phyloP scores from a whole-genome alignment of 1,140 invertebrate species.

The Cepaea nemoralis region DNA sequence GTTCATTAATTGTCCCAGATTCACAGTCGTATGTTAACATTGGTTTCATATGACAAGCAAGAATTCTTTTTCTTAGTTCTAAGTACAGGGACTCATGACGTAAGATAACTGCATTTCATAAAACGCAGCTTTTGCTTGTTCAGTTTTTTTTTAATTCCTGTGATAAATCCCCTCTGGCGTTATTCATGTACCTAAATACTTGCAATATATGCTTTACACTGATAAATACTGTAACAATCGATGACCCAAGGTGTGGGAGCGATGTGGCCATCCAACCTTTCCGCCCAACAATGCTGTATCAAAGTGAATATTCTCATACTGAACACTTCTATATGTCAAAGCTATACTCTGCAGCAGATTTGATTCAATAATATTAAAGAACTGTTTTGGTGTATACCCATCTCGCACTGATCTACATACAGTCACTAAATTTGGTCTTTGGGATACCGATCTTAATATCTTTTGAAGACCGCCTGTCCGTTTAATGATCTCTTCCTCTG shows the following conservation, averaged over 20 bases:
- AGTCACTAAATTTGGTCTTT: slow-evolving; percentile 48
- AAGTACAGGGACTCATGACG: too few relatives aligned
- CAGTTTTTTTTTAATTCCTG: too few relatives aligned
- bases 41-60: too few relatives aligned
- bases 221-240: slow-evolving; percentile 4
- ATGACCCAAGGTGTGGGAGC: slow-evolving; percentile 29
- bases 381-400: slow-evolving; percentile 58
- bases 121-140: too few relatives aligned
- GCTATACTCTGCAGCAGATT: slow-evolving; percentile 44
- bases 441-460: slow-evolving; percentile 39
- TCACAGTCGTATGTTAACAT: too few relatives aligned
- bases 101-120: too few relatives aligned
- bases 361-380: slow-evolving; percentile 47
- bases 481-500: slow-evolving; percentile 44
- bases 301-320: slow-evolving; percentile 49
- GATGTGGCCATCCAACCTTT: slow-evolving; percentile 54
- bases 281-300: slow-evolving; percentile 60
- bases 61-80: too few relatives aligned
- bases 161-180: too few relatives aligned
- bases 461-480: slow-evolving; percentile 41
- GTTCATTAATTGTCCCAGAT: too few relatives aligned
- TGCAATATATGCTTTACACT: too few relatives aligned
- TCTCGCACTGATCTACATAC: slow-evolving; percentile 60
- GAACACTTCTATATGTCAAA: slow-evolving; percentile 41
- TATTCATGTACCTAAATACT: too few relatives aligned